These are phyloP conservation scores for Diplodus puntazzo DNA, from an alignment of 2,797 vertebrate species.

Conservation along the genomic window DNA sequence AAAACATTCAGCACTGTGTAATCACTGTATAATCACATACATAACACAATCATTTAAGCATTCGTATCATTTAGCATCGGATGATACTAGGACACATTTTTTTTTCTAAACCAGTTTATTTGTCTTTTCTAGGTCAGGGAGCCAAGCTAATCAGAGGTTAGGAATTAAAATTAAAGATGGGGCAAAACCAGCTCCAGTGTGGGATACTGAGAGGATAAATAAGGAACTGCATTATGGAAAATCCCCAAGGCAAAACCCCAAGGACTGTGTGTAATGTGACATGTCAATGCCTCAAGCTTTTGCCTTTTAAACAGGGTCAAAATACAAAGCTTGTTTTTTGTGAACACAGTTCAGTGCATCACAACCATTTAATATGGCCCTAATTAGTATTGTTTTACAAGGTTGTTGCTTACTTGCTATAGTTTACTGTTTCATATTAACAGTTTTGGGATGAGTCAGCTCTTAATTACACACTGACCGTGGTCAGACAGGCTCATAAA, in stretches of 20 bases:
- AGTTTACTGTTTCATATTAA: constrained; percentile 50
- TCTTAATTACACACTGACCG: constrained; percentile 60
- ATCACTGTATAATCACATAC: neutral
- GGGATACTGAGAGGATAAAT: constrained; percentile 50
- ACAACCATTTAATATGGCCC: constrained; percentile 27
- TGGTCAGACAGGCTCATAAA: constrained; percentile 68
- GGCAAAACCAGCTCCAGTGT: constrained; percentile 50
- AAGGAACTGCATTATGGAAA: constrained; percentile 50
- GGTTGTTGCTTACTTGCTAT: constrained; percentile 7
- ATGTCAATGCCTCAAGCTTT: constrained; percentile 10
- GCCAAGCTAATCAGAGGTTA: constrained; percentile 57
- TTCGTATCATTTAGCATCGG: constrained; percentile 2
- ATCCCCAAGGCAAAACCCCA: constrained; percentile 36
- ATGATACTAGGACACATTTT: constrained; percentile 18
- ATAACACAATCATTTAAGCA: neutral
- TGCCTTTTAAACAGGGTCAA: neutral
- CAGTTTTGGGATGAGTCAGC: constrained; percentile 58
- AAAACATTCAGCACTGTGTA: neutral
- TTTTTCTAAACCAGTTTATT: constrained; percentile 7
- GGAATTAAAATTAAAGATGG: constrained; percentile 64
- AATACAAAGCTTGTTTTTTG: constrained; percentile 19
- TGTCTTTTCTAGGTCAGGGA: constrained; percentile 31
- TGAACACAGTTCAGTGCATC: constrained; percentile 21
- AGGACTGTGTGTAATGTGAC: neutral
- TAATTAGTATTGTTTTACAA: constrained; percentile 38